A percentile compares a stretch with the other conserved stretches of the same genome.
phyloP scores from a whole-genome alignment of 1,140 invertebrate species.

The Sycophaga agraensis region DNA sequence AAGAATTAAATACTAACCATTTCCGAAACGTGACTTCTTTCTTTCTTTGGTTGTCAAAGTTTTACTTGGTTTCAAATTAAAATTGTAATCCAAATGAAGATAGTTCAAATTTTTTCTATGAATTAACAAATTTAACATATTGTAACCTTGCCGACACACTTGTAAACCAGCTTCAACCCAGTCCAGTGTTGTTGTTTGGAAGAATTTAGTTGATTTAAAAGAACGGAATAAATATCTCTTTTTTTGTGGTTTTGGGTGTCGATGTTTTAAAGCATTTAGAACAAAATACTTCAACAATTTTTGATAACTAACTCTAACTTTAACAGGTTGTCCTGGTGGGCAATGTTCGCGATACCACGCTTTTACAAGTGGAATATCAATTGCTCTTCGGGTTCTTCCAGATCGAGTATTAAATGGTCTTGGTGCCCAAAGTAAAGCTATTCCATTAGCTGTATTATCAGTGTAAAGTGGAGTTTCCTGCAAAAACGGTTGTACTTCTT shows the following conservation, averaged over 20 bases:
- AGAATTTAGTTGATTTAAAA: slow-evolving; percentile 99
- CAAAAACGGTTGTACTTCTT: slow-evolving; percentile 88
- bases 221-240: slow-evolving; percentile 97
- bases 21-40: slow-evolving; percentile 99
- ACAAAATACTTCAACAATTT: slow-evolving; percentile 98
- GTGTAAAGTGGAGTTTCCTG: slow-evolving; percentile 95
- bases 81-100: slow-evolving; percentile 99
- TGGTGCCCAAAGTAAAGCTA: slow-evolving; percentile 97
- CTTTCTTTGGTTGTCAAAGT: slow-evolving; percentile 98
- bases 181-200: slow-evolving; percentile 98
- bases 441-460: slow-evolving; percentile 99
- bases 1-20: slow-evolving; percentile 66
- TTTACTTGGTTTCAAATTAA: slow-evolving; percentile 99
- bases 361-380: slow-evolving; percentile 97
- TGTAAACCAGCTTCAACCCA: slow-evolving; percentile 99
- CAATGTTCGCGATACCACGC: slow-evolving; percentile 98
- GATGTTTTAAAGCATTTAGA: slow-evolving; percentile 94
- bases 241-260: slow-evolving; percentile 97
- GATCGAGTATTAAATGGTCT: slow-evolving; percentile 96
- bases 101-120: slow-evolving; percentile 99
- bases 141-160: slow-evolving; percentile 98
- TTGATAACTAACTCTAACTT: slow-evolving; percentile 98
- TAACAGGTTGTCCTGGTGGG: slow-evolving; percentile 97
- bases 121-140: slow-evolving; percentile 98
- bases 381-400: slow-evolving; percentile 80